Conservation (phyloP, 53 echinoderm and acorn worm species). For the Echinarachnius parma region DNA sequence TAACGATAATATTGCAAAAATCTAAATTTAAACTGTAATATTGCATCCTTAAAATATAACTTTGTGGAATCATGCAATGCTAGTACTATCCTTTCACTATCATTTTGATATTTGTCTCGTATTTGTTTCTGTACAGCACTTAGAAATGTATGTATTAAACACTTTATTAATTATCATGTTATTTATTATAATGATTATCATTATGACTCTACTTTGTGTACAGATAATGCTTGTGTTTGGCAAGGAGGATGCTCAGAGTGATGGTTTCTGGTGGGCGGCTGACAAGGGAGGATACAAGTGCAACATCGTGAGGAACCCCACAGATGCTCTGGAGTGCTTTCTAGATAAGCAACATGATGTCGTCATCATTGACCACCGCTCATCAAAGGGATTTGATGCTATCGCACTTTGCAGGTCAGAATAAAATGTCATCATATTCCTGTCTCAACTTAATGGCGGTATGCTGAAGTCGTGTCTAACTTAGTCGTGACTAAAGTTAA, state of each 20-base stretch:
- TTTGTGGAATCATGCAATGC: no score
- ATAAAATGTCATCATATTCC: no score
- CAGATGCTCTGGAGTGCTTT: constrained; percentile 83
- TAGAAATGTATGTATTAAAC: background rate
- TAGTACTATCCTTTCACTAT: no score
- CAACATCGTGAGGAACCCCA: constrained; percentile 73
- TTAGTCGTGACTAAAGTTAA: no score
- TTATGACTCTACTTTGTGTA: background rate
- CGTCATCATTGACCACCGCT: constrained; percentile 82
- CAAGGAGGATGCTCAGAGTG: constrained; percentile 89
- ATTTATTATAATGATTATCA: background rate
- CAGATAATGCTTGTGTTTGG: constrained; percentile 90
- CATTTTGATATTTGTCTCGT: no score
- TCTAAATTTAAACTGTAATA: no score
- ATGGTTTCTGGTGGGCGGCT: constrained; percentile 92
- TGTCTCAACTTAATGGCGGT: no score
- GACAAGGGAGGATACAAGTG: constrained; percentile 98
- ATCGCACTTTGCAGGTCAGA: constrained; percentile 83
- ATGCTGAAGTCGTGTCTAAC: no score
- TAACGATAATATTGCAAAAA: no score
- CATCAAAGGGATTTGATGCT: constrained; percentile 81
- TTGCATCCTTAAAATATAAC: no score
- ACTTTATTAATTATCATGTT: background rate
- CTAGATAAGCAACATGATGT: constrained; percentile 91
- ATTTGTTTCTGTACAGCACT: background rate